Percentiles rank a stretch among this genome's conserved stretches.
phyloP scores from a whole-genome alignment of 2,888 invertebrate genomes.

The Acleris sparsana region DNA sequence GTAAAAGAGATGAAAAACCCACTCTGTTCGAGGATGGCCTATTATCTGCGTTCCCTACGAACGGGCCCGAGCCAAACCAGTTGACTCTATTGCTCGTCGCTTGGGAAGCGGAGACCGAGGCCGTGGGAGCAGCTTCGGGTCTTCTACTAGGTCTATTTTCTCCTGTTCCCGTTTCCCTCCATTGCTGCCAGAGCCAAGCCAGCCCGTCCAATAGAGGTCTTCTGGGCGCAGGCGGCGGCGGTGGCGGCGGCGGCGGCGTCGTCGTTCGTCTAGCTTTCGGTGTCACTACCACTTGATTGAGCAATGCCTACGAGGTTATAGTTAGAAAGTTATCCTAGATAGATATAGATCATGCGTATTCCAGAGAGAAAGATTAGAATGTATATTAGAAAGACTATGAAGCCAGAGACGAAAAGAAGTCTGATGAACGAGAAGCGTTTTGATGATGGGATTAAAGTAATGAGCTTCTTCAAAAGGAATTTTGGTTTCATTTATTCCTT shows the following conservation, averaged over 20 bases:
- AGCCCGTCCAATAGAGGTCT: slow-evolving; percentile 82
- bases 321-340: slow-evolving; percentile 49
- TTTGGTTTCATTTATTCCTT: slow-evolving; percentile 23
- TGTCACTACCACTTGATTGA: slow-evolving; percentile 84
- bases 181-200: slow-evolving; percentile 84
- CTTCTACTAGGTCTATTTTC: slow-evolving; percentile 54
- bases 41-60: slow-evolving; percentile 77
- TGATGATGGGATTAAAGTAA: slow-evolving; percentile 27
- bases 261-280: slow-evolving; percentile 75
- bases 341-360: slow-evolving; percentile 46
- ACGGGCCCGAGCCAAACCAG: slow-evolving; percentile 80
- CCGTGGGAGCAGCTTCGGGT: slow-evolving; percentile 56
- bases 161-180: slow-evolving; percentile 78
- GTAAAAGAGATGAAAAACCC: slow-evolving; percentile 78
- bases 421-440: slow-evolving; percentile 36
- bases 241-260: slow-evolving; percentile 66
- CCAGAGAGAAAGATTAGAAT: slow-evolving; percentile 39
- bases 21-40: slow-evolving; percentile 72
- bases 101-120: slow-evolving; percentile 51
- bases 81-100: slow-evolving; percentile 66
- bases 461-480: slow-evolving; percentile 38
- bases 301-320: slow-evolving; percentile 80
- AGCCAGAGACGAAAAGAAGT: slow-evolving; percentile 30
- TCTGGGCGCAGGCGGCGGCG: slow-evolving; percentile 73
- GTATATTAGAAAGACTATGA: slow-evolving; percentile 34